These are phyloP conservation scores for Pipistrellus pipistrellus DNA, from an alignment of 2,797 vertebrate species.

Conservation along the genomic window DNA sequence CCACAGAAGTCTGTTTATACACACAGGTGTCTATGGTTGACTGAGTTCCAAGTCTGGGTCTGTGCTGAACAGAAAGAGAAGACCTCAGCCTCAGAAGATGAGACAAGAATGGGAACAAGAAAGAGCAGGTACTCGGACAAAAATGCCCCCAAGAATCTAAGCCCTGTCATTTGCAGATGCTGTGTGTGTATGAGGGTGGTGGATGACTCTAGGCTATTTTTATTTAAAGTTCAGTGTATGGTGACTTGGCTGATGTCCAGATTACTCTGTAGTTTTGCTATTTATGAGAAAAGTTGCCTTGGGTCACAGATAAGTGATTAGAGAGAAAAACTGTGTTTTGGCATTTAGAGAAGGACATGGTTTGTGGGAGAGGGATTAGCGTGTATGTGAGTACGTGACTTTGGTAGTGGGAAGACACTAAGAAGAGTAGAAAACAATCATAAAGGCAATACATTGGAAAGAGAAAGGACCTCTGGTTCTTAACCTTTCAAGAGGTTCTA, in stretches of 20 bases:
- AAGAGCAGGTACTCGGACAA: not conserved
- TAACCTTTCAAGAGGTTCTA: not conserved
- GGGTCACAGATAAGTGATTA: not conserved
- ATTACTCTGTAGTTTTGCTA: not conserved
- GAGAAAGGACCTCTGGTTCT: not conserved
- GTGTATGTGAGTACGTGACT: not conserved
- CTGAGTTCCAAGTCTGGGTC: not conserved
- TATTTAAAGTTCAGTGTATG: not conserved
- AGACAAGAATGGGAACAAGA: not conserved
- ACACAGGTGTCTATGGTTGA: too few relatives aligned
- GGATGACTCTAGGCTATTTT: not conserved
- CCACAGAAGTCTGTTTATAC: not conserved
- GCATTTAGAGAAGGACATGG: not conserved
- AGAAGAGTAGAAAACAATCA: not conserved
- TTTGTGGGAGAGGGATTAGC: not conserved
- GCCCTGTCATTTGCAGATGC: not conserved
- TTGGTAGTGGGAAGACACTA: too few relatives aligned
- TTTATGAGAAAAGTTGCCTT: not conserved
- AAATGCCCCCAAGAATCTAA: not conserved
- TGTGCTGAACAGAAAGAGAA: not conserved
- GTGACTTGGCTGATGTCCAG: not conserved
- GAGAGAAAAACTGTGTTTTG: not conserved
- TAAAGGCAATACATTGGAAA: not conserved
- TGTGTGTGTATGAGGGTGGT: not conserved
- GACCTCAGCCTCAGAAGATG: not conserved